These are phyloP conservation scores for Silurus asotus DNA, from an alignment of 2,113 vertebrate genomes.

Conservation along the genomic window DNA sequence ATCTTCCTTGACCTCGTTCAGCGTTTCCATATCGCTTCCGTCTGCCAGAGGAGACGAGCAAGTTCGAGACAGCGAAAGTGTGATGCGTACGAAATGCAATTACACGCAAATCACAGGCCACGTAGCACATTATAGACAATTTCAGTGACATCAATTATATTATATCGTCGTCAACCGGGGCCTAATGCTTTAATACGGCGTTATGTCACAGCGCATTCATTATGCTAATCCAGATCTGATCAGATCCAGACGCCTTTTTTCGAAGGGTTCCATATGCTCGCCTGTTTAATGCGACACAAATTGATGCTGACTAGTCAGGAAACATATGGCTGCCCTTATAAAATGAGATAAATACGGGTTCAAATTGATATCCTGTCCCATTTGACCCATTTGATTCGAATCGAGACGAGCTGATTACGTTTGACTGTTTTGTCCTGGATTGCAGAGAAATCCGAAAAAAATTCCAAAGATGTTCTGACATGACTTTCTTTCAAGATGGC, in stretches of 20 bases:
- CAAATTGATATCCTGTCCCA: not conserved
- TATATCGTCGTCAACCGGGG: not conserved
- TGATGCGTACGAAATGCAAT: slow-evolving; percentile 21
- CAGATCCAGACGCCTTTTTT: not conserved
- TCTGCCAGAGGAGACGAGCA: slow-evolving; percentile 27
- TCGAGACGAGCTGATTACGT: not conserved
- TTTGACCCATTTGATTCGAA: not conserved
- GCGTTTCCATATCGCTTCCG: slow-evolving; percentile 48
- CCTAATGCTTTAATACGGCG: slow-evolving; percentile 24
- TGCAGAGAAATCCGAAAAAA: not conserved
- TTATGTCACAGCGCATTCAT: slow-evolving; percentile 34
- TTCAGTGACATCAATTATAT: slow-evolving; percentile 27
- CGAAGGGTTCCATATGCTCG: slow-evolving; percentile 2
- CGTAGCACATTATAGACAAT: slow-evolving; percentile 27
- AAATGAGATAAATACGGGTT: not conserved
- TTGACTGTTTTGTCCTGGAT: not conserved
- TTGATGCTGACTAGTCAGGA: not conserved
- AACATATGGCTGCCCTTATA: not conserved
- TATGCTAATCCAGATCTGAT: slow-evolving; percentile 20
- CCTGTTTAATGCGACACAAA: not conserved
- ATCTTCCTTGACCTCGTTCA: slow-evolving; percentile 60
- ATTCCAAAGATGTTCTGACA: not conserved
- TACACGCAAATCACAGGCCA: slow-evolving; percentile 13
- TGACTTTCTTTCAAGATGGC: slow-evolving; percentile 38
- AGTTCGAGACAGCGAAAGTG: slow-evolving; percentile 7